These are phyloP conservation scores for Octodonta nipae DNA, from an alignment of 2,888 invertebrate species.

Conservation along the genomic window DNA sequence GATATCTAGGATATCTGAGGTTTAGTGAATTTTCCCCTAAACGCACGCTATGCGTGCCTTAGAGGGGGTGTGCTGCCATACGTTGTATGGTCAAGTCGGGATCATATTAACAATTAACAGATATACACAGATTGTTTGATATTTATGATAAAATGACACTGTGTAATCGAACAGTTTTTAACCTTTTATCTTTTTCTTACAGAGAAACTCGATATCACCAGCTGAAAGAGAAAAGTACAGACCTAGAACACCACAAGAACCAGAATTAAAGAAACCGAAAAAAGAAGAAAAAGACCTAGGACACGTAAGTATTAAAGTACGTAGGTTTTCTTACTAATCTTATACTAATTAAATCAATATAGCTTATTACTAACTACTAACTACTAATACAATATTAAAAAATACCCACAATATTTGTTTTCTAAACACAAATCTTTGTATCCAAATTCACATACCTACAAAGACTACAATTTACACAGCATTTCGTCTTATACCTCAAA, in stretches of 20 bases:
- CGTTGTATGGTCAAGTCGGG: too few species aligned
- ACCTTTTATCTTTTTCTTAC: constrained; percentile 31
- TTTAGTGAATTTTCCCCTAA: too few species aligned
- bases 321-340: constrained; percentile 11
- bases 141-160: neutral
- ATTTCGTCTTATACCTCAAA: too few species aligned
- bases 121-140: neutral
- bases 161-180: too few species aligned
- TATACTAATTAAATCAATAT: constrained; percentile 1
- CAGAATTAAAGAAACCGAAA: constrained; percentile 63
- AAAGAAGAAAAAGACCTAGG: constrained; percentile 70
- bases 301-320: constrained; percentile 53
- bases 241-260: constrained; percentile 63
- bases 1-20: too few species aligned
- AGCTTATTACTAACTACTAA: neutral
- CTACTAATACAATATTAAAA: neutral
- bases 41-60: too few species aligned
- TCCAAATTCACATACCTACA: too few species aligned
- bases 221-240: constrained; percentile 72
- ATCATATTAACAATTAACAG: too few species aligned
- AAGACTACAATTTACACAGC: too few species aligned
- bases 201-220: constrained; percentile 73
- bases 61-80: too few species aligned
- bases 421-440: too few species aligned
- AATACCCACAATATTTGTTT: too few species aligned